A percentile compares a stretch with the other conserved stretches of the same genome.
Conservation (phyloP, 2,113 vertebrate species). For the Papio anubis region DNA sequence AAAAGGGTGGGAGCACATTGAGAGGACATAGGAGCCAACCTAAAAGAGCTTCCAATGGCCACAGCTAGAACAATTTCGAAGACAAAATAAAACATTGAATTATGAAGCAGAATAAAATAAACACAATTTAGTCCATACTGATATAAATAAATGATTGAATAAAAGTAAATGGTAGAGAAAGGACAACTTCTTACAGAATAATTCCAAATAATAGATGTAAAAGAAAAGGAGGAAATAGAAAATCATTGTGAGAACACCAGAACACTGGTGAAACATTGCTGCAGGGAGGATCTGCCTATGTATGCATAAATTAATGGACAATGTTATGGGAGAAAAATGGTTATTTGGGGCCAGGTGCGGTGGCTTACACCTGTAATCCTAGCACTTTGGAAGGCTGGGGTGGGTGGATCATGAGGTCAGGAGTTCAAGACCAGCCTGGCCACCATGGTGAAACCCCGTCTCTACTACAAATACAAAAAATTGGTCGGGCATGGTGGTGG, state of each 20-base stretch:
- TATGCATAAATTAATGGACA: neutral
- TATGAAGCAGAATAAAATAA: neutral
- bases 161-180: neutral
- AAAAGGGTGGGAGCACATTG: neutral
- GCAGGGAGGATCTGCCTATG: neutral
- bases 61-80: neutral
- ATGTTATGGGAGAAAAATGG: neutral
- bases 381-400: too few relatives aligned
- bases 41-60: neutral
- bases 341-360: neutral
- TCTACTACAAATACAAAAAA: too few relatives aligned
- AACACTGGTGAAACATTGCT: neutral
- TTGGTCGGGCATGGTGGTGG: too few relatives aligned
- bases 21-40: neutral
- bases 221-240: neutral
- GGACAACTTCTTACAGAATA: neutral
- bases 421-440: too few relatives aligned
- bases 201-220: neutral
- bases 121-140: neutral
- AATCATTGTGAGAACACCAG: neutral
- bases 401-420: too few relatives aligned
- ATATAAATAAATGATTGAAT: neutral
- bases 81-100: neutral
- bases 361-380: too few relatives aligned
- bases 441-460: too few relatives aligned